These are phyloP conservation scores for Amazona guildingii DNA, from an alignment of 2,113 vertebrate species.

Conservation along the genomic window DNA sequence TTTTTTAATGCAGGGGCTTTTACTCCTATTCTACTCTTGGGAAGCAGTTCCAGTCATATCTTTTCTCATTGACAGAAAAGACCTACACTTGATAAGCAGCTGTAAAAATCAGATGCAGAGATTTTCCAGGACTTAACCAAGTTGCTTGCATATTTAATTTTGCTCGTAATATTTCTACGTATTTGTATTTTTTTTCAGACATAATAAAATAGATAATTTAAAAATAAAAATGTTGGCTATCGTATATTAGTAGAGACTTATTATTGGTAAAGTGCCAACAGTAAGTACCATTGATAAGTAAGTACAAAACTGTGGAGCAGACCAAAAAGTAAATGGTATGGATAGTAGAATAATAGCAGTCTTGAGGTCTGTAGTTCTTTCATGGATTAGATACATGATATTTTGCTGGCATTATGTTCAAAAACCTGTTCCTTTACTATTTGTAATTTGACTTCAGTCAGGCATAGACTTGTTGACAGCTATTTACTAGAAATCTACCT, in stretches of 20 bases:
- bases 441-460: conserved; percentile 70
- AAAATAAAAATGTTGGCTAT: not conserved
- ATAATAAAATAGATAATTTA: not conserved
- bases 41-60: not conserved
- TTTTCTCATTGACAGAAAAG: not conserved
- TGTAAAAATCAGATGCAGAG: not conserved
- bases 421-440: conserved; percentile 62
- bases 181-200: not conserved
- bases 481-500: conserved; percentile 64
- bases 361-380: conserved; percentile 62
- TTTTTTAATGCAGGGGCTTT: not conserved
- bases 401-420: conserved; percentile 67
- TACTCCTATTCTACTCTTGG: not conserved
- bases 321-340: conserved; percentile 42
- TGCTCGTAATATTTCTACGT: not conserved
- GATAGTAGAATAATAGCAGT: conserved; percentile 68
- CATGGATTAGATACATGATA: conserved; percentile 70
- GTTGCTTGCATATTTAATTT: not conserved
- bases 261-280: not conserved
- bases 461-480: conserved; percentile 67
- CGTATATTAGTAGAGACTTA: not conserved
- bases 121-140: not conserved
- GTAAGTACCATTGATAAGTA: not conserved
- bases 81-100: not conserved
- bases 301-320: conserved; percentile 32